Evolutionary conservation across 2,888 invertebrate species (phyloP), one percentile per base, ranked within the genome.

Genomic region (Bruchidius siliquastri): DNA sequence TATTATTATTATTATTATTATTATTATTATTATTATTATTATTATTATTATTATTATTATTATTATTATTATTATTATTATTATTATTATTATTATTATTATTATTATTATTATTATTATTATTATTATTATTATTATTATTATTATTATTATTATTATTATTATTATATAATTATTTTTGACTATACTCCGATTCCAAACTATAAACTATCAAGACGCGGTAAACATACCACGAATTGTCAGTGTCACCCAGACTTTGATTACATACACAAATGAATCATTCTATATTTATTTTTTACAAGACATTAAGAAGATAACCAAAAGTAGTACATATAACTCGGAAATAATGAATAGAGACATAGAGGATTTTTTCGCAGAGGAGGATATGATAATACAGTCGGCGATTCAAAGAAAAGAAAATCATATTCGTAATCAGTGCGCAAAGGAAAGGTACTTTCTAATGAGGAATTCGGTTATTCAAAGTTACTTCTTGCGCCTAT

Each of bases 401-500:
- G 49, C 49, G 49, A 13, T 49, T 1, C 13, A 8, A 49, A 49
- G 49, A 18, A 49, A 49, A 49, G 49, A 49, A 49, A 13, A 13
- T 3, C 18, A 13, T 49, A 13, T 18, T 49, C 49, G 13, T 1
- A 1, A 13, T 18, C 49, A 49, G 18, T 1, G 18, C 13, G 18
- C 49, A 13, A 49, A 49, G 13, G 49, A 13, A 18, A 13, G 1
- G 18, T 49, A 49, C 49, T 49, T 49, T 49, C 1, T 13, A 49
- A 49, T 13, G 18, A 4, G 49, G 18, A n/a, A 32, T 70, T n/a
- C 20, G 18, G 49, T 13, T 13, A 3, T 77, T 66, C 71, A 74
- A 21, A 20, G 71, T n/a, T 77, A 77, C 69, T 77, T 74, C 22
- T 6, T 74, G 4, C 49, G 75, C 30, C 49, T 75, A 67, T 73